Evolutionary conservation across 1,140 invertebrate species (phyloP).

Genomic region (Drusus annulatus): DNA sequence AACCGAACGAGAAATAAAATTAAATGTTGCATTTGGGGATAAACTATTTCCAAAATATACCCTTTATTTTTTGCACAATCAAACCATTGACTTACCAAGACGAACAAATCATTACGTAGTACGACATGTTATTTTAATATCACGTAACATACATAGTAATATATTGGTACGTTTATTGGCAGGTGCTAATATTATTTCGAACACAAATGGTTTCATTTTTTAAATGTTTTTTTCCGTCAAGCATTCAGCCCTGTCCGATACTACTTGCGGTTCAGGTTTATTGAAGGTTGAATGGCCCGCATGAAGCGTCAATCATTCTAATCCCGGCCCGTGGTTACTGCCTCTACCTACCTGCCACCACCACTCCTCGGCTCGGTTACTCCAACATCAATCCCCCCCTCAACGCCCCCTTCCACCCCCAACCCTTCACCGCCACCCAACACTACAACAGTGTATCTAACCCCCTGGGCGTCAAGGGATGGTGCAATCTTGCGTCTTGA

Average conservation of each 20-base stretch:
- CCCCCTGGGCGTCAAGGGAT: background rate
- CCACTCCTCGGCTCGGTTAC: too few relatives aligned
- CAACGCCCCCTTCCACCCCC: background rate
- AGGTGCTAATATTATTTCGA: too few relatives aligned
- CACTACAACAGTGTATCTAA: background rate
- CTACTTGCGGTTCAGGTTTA: background rate
- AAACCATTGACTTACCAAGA: too few relatives aligned
- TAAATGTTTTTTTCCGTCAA: background rate
- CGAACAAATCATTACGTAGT: too few relatives aligned
- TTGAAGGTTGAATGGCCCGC: constrained; percentile 7
- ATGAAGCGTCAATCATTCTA: constrained; percentile 35
- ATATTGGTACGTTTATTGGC: too few relatives aligned
- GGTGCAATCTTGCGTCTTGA: background rate
- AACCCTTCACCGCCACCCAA: background rate
- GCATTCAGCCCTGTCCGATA: background rate
- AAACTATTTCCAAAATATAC: too few relatives aligned
- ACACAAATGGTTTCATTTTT: too few relatives aligned
- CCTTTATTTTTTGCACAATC: too few relatives aligned
- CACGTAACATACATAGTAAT: too few relatives aligned
- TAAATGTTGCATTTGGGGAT: too few relatives aligned
- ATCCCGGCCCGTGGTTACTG: background rate
- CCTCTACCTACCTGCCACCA: background rate
- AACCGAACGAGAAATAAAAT: too few relatives aligned
- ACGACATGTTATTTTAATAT: too few relatives aligned
- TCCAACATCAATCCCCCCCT: background rate